Evolutionary conservation across 2,113 vertebrate genomes (phyloP), one percentile per base, ranked within the genome.

Genomic region (Crypturellus undulatus): DNA sequence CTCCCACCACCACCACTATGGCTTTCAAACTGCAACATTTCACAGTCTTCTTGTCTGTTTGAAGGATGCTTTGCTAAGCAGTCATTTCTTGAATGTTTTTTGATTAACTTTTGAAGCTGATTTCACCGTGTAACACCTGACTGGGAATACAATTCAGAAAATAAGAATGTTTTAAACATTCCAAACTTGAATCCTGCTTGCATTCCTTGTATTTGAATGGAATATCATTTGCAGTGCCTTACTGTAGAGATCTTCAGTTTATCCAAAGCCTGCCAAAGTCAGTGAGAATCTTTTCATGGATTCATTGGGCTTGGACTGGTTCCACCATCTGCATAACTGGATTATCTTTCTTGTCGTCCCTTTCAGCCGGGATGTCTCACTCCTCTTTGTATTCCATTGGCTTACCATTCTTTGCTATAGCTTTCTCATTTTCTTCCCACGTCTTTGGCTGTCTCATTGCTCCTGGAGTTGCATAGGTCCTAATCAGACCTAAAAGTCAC

Each of bases 371-470:
- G 18, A 60, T 34, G 36, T 64, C 69, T 91, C 24, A 24, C 18
- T 92, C 24, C 6, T 77, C 12, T 83, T 16, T 62, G 16, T 4
- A 22, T 90, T 82, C 26, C 5, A 36, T 25, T 2, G 2, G n/a
- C 69, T 25, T 5, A 72, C 40, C 34, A 54, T 9, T 28, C 5
- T 58, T 47, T 22, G 9, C 40, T 83, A 30, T 7, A 73, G 6
- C 20, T 67, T 67, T 25, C 7, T 28, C 8, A 49, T 34, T 65
- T 73, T 36, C 26, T 80, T 83, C 26, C 9, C 36, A 49, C 14
- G 4, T 56, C 45, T 58, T 34, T 7, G 3, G 2, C 17, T 79
- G n/a, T 21, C n/a, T 5, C n/a, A 30, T 0, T 7, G 7, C 4
- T 54, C 7, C 58, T 60, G 7, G 16, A 4, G 3, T 15, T 45